Base-by-base conservation (phyloP, 2,113 vertebrate species). In the Chitala chitala region DNA sequence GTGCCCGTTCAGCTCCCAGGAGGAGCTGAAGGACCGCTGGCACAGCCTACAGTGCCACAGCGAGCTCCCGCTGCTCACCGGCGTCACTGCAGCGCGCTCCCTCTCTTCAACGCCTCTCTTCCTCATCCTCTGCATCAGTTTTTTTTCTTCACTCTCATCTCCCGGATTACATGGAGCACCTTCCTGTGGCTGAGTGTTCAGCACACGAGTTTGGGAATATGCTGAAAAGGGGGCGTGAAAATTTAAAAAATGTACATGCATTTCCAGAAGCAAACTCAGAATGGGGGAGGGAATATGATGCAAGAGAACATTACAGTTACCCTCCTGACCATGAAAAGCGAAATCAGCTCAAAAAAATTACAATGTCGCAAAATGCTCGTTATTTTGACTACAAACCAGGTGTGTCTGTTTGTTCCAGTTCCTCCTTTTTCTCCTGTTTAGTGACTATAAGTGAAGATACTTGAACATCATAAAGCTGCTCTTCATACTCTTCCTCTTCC, bases 1-100 rank as follows among this genome's bases (percentile, higher is more conserved):
- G 76, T 77, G 76, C 1, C 76, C 76, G 0, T 54, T 73, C 10
- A 77, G 76, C 33, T 73, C 71, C 76, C 76, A 77, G 40, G 64
- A 69, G 5, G 76, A 77, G 54, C 76, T 77, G 64, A 77, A 77
- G 63, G 46, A 58, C 38, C 71, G 76, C 63, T 61, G 71, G 42
- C 76, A 77, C 20, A 46, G 15, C 0, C 26, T 8, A 46, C 76
- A 77, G 10, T 29, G 40, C 63, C 70, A 69, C 6, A 17, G n/a
- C 4, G 7, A 5, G 38, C 65, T 44, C 33, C 10, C 29, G n/a
- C 5, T 17, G 15, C 50, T 51, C 40, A 40, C 46, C 0, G 29
- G 24, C 5, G 3, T 48, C 40, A 31, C 42, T 3, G 48, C 31
- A 26, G 29, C n/a, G 22, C 58, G 31, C 36, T 44, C 50, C 54